Evolutionary conservation across 2,797 vertebrate genomes (phyloP).

Genomic region (Dipus sagitta): DNA sequence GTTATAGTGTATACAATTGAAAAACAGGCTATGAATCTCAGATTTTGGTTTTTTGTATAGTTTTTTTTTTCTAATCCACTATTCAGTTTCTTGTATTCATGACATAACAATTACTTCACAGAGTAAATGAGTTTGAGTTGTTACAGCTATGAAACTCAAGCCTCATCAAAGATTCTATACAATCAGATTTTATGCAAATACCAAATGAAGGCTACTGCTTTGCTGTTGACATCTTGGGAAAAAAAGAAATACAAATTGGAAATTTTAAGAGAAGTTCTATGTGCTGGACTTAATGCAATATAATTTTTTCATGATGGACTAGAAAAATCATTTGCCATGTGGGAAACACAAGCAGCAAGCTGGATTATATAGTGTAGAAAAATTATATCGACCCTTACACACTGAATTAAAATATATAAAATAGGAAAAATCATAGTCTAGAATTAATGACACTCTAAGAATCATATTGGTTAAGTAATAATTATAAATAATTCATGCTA

Average conservation of each 20-base stretch:
- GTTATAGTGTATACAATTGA: not conserved
- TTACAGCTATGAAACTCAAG: not conserved
- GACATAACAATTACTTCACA: conserved; percentile 1
- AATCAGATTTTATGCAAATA: conserved; percentile 24
- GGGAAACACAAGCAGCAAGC: not conserved
- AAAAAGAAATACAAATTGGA: not conserved
- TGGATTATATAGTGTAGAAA: conserved; percentile 33
- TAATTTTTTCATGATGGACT: conserved; percentile 44
- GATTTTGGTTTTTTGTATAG: not conserved
- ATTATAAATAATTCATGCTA: conserved; percentile 86
- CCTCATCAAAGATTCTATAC: not conserved
- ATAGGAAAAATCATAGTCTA: conserved; percentile 64
- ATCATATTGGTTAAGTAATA: conserved; percentile 79
- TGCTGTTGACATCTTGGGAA: not conserved
- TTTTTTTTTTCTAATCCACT: not conserved
- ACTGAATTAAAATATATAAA: conserved; percentile 63
- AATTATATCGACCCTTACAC: conserved; percentile 25
- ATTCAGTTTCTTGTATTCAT: not conserved
- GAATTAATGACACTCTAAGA: conserved; percentile 82
- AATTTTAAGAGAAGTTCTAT: not conserved
- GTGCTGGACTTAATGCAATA: conserved; percentile 15
- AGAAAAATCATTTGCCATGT: conserved; percentile 8
- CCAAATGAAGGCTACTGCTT: not conserved
- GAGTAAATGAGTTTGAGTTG: conserved; percentile 27
- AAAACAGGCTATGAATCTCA: not conserved